Evolutionary conservation across 1,140 invertebrate species (phyloP).

Genomic region (Gerris buenoi): DNA sequence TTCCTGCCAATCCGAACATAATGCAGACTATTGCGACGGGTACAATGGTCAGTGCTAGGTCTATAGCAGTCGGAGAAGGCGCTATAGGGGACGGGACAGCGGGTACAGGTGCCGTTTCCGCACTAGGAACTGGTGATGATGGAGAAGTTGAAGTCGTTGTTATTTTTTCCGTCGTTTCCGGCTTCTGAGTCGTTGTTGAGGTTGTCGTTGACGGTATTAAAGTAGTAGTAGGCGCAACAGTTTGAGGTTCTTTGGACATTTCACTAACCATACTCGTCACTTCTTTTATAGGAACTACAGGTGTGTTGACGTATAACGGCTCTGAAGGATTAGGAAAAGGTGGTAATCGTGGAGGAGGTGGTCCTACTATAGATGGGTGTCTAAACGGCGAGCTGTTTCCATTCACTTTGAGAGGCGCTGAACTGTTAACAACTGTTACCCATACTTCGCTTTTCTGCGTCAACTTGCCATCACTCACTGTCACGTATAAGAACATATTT

Average conservation of each 20-base stretch:
- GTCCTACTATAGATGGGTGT: slow-evolving; percentile 22
- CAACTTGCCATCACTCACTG: slow-evolving; percentile 47
- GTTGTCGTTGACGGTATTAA: not conserved
- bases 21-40: slow-evolving; percentile 41
- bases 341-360: slow-evolving; percentile 10
- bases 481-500: slow-evolving; percentile 51
- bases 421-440: slow-evolving; percentile 27
- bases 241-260: not conserved
- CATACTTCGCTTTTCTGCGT: slow-evolving; percentile 54
- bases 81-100: slow-evolving; percentile 9
- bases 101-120: not conserved
- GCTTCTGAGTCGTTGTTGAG: not conserved
- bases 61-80: slow-evolving; percentile 25
- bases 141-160: slow-evolving; percentile 10
- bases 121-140: slow-evolving; percentile 10
- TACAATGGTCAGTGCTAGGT: slow-evolving; percentile 38
- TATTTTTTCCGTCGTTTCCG: slow-evolving; percentile 4
- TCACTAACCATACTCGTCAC: not conserved
- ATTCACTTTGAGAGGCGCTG: slow-evolving; percentile 14
- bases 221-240: not conserved
- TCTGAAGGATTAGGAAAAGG: slow-evolving; percentile 10
- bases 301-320: not conserved
- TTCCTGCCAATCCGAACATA: slow-evolving; percentile 27
- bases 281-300: not conserved
- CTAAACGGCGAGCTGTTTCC: slow-evolving; percentile 22